A percentile compares a stretch with the other conserved stretches of the same genome.
phyloP scores from a whole-genome alignment of 2,888 invertebrate genomes.

The Drosophila melanosoma region DNA sequence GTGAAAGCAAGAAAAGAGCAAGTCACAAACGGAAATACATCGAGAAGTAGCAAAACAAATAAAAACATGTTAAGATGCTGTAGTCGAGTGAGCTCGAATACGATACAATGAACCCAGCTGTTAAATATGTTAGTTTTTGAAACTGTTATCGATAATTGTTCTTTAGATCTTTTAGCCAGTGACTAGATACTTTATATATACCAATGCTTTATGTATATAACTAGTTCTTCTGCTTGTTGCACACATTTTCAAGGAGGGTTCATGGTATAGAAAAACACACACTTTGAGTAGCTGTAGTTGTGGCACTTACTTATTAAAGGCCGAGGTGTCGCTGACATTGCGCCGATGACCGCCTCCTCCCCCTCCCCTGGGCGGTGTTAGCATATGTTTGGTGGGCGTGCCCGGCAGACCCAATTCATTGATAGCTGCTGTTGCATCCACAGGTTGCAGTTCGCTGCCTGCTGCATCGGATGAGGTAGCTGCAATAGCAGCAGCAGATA shows the following conservation, averaged over 20 bases:
- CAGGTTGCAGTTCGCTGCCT: conserved; percentile 19
- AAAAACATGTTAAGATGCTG: not conserved
- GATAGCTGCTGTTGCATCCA: conserved; percentile 23
- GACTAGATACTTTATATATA: not conserved
- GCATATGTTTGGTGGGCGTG: conserved; percentile 82
- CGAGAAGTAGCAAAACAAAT: conserved; percentile 9
- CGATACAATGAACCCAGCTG: not conserved
- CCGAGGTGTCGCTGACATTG: conserved; percentile 93
- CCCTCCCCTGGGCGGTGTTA: conserved; percentile 80
- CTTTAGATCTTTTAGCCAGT: not conserved
- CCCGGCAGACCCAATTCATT: conserved; percentile 41
- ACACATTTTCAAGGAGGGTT: not conserved
- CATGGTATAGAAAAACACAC: not conserved
- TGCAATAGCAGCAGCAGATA: conserved; percentile 37
- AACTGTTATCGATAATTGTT: too few relatives aligned
- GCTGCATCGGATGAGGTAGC: conserved; percentile 42
- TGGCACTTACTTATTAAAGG: conserved; percentile 90
- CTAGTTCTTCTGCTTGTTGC: not conserved
- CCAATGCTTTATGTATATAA: not conserved
- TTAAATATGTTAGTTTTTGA: not conserved
- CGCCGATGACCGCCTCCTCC: conserved; percentile 88
- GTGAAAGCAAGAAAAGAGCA: conserved; percentile 65
- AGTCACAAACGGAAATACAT: conserved; percentile 56
- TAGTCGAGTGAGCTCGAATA: not conserved
- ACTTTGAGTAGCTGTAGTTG: conserved; percentile 3